phyloP scores from a whole-genome alignment of 2,797 vertebrate genomes.

The Characodon lateralis region DNA sequence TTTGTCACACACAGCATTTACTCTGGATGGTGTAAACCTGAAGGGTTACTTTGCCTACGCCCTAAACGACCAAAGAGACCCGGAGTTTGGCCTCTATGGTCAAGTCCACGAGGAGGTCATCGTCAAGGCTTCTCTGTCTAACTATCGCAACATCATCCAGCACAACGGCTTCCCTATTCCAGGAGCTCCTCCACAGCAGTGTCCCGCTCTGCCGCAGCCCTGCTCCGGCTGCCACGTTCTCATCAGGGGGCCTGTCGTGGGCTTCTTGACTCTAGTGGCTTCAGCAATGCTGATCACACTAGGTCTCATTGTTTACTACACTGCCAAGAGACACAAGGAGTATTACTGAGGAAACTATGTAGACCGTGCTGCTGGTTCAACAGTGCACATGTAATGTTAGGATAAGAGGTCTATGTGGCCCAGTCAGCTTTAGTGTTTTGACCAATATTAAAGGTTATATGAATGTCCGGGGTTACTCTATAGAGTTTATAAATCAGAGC shows the following conservation, averaged over 20 bases:
- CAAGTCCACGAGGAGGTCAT: slow-evolving; percentile 85
- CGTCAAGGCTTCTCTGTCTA: slow-evolving; percentile 86
- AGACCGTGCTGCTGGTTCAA: slow-evolving; percentile 1
- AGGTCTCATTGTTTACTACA: slow-evolving; percentile 88
- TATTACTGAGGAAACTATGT: slow-evolving; percentile 29
- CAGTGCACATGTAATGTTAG: not conserved
- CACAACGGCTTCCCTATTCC: slow-evolving; percentile 87
- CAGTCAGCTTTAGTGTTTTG: slow-evolving; percentile 11
- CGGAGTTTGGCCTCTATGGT: slow-evolving; percentile 89
- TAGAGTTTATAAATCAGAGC: not conserved
- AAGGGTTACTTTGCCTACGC: slow-evolving; percentile 95
- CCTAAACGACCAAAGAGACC: slow-evolving; percentile 89
- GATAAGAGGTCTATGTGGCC: not conserved
- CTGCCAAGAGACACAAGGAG: slow-evolving; percentile 80
- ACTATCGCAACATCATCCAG: slow-evolving; percentile 90
- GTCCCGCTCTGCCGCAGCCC: slow-evolving; percentile 67
- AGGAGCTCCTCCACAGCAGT: slow-evolving; percentile 68
- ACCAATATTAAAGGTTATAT: not conserved
- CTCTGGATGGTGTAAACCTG: slow-evolving; percentile 90
- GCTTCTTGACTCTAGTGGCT: slow-evolving; percentile 86
- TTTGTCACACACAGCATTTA: slow-evolving; percentile 79
- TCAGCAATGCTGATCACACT: slow-evolving; percentile 85
- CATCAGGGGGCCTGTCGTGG: slow-evolving; percentile 83
- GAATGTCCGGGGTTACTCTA: not conserved
- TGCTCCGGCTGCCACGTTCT: slow-evolving; percentile 81